phyloP scores from a whole-genome alignment of 2,797 vertebrate species.

The Sebastes umbrosus region DNA sequence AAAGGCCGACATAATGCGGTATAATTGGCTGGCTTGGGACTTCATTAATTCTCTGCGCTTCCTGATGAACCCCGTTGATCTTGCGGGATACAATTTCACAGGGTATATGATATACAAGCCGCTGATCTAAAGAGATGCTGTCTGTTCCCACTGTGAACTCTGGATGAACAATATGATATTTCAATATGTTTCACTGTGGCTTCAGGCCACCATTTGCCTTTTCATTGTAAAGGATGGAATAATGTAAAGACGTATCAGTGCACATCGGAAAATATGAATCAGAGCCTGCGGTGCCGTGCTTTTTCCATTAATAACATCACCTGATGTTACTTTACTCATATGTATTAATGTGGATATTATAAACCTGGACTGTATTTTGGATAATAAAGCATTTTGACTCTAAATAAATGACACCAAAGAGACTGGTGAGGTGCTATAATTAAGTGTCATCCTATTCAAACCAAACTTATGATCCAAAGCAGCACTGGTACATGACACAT shows the following conservation, averaged over 20 bases:
- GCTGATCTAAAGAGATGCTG: constrained; percentile 10
- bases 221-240: constrained; percentile 11
- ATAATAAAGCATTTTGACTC: neutral
- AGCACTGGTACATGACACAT: neutral
- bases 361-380: neutral
- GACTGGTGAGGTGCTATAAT: neutral
- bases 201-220: neutral
- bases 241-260: neutral
- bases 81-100: neutral
- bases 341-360: neutral
- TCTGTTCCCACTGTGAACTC: constrained; percentile 10
- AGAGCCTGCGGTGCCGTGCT: neutral
- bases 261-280: neutral
- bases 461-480: neutral
- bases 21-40: neutral
- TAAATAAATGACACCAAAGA: neutral
- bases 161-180: neutral
- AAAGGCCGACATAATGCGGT: neutral
- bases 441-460: neutral
- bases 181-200: constrained; percentile 1
- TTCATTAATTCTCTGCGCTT: constrained; percentile 21
- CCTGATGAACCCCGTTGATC: constrained; percentile 1
- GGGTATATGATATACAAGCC: neutral
- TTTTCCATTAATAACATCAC: neutral
- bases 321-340: neutral